Evolutionary conservation across 2,888 invertebrate genomes (phyloP).

Genomic region (Agelastica alni): DNA sequence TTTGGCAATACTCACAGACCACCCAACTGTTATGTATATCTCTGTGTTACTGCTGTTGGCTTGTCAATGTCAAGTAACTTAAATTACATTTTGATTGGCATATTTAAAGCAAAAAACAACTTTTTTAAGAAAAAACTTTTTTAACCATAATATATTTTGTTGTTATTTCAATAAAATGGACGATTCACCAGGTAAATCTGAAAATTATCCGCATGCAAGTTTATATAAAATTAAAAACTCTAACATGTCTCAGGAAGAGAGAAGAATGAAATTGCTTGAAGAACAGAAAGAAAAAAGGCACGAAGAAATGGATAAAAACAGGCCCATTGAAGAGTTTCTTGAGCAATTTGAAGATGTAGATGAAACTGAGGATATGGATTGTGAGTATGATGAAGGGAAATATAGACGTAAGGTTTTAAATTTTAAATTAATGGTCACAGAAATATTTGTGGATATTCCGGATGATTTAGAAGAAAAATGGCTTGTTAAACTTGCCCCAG

Average conservation of each 20-base stretch:
- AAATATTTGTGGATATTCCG: constrained; percentile 91
- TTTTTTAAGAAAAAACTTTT: too few species aligned
- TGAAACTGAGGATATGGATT: constrained; percentile 47
- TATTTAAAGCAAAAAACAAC: too few species aligned
- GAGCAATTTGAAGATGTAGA: constrained; percentile 31
- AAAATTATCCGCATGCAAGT: constrained; percentile 2
- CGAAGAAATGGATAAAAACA: constrained; percentile 57
- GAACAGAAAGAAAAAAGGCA: constrained; percentile 62
- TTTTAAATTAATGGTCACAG: constrained; percentile 80
- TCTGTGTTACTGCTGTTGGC: too few species aligned
- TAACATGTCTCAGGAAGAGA: constrained; percentile 47
- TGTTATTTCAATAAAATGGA: too few species aligned
- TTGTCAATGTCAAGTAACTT: too few species aligned
- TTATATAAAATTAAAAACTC: constrained; percentile 15
- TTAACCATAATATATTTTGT: too few species aligned
- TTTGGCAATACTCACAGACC: too few species aligned
- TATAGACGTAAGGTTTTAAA: constrained; percentile 33
- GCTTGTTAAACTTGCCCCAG: constrained; percentile 79
- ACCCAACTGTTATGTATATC: too few species aligned
- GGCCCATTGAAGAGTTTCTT: constrained; percentile 54
- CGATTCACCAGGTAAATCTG: neutral
- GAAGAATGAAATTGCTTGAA: constrained; percentile 61
- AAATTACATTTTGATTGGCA: too few species aligned
- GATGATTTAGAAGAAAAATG: constrained; percentile 72
- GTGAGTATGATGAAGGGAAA: constrained; percentile 46